A percentile compares a stretch with the other conserved stretches of the same genome.
Conservation (phyloP, 35 echinoderm and acorn worm genomes). For the Strongylocentrotus purpuratus region DNA sequence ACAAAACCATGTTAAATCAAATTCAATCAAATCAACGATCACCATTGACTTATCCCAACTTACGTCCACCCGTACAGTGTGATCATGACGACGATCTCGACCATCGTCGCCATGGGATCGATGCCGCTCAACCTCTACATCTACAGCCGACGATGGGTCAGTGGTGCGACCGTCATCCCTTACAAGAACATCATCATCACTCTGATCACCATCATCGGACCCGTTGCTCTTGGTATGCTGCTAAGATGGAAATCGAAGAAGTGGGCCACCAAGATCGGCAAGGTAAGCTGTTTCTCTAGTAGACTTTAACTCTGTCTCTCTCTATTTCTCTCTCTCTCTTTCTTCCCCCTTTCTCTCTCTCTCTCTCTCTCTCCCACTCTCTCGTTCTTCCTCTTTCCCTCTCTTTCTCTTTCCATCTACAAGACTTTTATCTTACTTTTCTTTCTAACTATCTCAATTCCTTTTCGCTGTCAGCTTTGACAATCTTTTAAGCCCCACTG, state of each 20-base stretch:
- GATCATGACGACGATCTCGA: slow-evolving; percentile 79
- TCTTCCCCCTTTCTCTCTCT: no score
- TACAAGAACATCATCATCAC: slow-evolving; percentile 69
- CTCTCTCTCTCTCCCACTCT: no score
- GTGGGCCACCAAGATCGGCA: slow-evolving; percentile 46
- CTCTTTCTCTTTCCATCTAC: no score
- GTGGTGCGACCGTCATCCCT: slow-evolving; percentile 53
- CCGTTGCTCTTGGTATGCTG: slow-evolving; percentile 70
- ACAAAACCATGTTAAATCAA: no score
- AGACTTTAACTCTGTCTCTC: neutral
- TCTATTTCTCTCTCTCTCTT: no score
- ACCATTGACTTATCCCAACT: no score
- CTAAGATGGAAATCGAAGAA: slow-evolving; percentile 57
- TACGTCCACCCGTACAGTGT: slow-evolving; percentile 40
- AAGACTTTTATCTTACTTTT: no score
- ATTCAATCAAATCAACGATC: no score
- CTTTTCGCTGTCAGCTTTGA: no score
- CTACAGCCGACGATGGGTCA: slow-evolving; percentile 74
- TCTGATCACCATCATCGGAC: slow-evolving; percentile 61
- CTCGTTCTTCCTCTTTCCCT: no score
- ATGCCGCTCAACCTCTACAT: slow-evolving; percentile 77
- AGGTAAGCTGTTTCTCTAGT: slow-evolving; percentile 38
- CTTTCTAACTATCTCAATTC: no score
- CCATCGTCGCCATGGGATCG: slow-evolving; percentile 59
- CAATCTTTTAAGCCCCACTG: no score